Conservation (phyloP, 2,888 invertebrate species). For the Drosophila kuntzei region DNA sequence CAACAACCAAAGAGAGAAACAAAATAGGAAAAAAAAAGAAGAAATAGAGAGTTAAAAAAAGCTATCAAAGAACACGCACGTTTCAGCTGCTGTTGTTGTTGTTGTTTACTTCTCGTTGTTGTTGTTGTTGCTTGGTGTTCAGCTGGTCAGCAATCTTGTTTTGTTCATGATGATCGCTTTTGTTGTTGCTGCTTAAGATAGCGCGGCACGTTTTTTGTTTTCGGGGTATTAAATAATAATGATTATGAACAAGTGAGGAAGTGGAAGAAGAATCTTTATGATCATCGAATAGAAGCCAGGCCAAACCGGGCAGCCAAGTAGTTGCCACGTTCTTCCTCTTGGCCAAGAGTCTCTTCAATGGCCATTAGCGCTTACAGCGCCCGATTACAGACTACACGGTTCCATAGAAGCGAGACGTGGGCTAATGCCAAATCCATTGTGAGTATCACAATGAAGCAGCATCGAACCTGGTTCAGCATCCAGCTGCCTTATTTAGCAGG, state of each 20-base stretch:
- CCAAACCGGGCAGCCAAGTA: conserved; percentile 3
- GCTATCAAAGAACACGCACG: conserved; percentile 64
- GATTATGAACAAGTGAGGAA: conserved; percentile 79
- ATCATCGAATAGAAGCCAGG: conserved; percentile 32
- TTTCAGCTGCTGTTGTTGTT: conserved; percentile 31
- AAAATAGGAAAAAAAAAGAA: conserved; percentile 4
- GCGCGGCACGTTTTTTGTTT: conserved; percentile 74
- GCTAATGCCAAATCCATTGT: conserved; percentile 71
- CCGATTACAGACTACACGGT: conserved; percentile 73
- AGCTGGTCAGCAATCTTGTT: conserved; percentile 67
- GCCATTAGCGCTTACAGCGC: conserved; percentile 79
- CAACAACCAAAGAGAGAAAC: conserved; percentile 7
- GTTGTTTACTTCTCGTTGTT: conserved; percentile 16
- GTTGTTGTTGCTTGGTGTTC: conserved; percentile 36
- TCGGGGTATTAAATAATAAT: conserved; percentile 78
- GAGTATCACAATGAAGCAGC: conserved; percentile 27
- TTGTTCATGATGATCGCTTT: conserved; percentile 65
- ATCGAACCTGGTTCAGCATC: conserved; percentile 1
- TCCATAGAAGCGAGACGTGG: conserved; percentile 57
- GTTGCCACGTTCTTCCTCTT: conserved; percentile 44
- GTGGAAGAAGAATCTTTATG: conserved; percentile 74
- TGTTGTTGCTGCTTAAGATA: conserved; percentile 27
- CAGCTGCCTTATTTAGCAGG: conserved; percentile 72
- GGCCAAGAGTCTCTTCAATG: conserved; percentile 61
- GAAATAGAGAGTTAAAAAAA: conserved; percentile 44